phyloP scores from a whole-genome alignment of 2,888 invertebrate species.

The Trachelus tabidus region DNA sequence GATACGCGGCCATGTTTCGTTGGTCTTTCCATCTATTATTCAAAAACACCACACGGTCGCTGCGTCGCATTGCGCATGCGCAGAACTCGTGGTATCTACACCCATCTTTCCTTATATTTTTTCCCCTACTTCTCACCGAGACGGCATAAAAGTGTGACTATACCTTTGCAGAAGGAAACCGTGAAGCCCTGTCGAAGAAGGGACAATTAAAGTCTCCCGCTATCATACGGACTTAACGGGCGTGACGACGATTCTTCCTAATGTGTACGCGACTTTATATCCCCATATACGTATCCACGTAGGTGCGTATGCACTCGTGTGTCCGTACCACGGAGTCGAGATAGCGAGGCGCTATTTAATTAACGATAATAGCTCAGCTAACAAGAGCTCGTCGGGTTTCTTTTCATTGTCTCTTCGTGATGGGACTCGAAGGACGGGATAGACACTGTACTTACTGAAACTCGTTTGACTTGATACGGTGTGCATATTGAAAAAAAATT shows the following conservation, averaged over 20 bases:
- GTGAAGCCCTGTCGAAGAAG: background rate
- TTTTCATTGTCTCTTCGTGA: constrained; percentile 53
- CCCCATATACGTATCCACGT: background rate
- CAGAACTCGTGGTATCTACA: background rate
- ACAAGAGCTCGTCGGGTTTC: constrained; percentile 45
- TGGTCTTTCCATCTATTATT: background rate
- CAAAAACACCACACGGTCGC: background rate
- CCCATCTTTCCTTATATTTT: background rate
- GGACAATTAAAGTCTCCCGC: background rate
- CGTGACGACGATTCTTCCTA: background rate
- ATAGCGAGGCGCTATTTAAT: constrained; percentile 52
- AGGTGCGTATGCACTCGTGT: constrained; percentile 26
- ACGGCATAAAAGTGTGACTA: background rate
- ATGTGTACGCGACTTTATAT: background rate
- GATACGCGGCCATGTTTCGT: background rate
- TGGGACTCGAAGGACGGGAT: constrained; percentile 23
- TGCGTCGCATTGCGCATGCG: constrained; percentile 30
- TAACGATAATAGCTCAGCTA: constrained; percentile 52
- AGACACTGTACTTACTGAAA: background rate
- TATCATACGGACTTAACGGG: constrained; percentile 2
- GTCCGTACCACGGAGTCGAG: constrained; percentile 31
- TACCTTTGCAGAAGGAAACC: background rate
- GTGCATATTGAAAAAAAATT: background rate
- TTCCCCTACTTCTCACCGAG: background rate
- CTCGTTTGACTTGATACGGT: background rate